Evolutionary conservation across 2,888 invertebrate genomes (phyloP).

Genomic region (Deilephila porcellus): DNA sequence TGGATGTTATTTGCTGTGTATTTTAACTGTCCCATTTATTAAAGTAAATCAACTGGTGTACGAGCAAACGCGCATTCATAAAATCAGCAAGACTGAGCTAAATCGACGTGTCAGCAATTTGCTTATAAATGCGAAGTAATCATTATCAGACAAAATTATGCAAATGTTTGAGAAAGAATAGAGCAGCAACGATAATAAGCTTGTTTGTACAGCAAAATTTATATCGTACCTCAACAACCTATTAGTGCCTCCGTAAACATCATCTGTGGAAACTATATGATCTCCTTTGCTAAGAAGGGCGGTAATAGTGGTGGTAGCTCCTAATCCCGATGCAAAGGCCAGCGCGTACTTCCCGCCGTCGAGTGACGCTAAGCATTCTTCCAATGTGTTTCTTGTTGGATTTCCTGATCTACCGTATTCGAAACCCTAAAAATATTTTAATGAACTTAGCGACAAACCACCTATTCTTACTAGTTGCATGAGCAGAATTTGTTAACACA

Average conservation of each 20-base stretch:
- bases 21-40: background rate
- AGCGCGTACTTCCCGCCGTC: slow-evolving; percentile 95
- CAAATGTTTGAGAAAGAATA: background rate
- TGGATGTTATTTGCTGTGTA: background rate
- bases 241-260: slow-evolving; percentile 97
- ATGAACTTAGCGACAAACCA: background rate
- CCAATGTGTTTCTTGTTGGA: slow-evolving; percentile 95
- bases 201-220: background rate
- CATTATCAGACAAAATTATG: background rate
- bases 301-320: slow-evolving; percentile 90
- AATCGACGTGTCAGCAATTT: background rate
- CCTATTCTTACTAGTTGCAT: too few species aligned
- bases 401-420: slow-evolving; percentile 98
- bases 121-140: background rate
- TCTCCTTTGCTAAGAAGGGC: slow-evolving; percentile 93
- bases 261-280: slow-evolving; percentile 95
- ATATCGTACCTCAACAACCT: slow-evolving; percentile 84
- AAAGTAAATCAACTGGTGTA: too few species aligned
- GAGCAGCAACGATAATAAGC: background rate
- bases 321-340: slow-evolving; percentile 95
- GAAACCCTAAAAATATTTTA: slow-evolving; percentile 86
- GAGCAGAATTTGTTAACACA: too few species aligned
- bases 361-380: slow-evolving; percentile 94
- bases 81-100: background rate
- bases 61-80: background rate